These are phyloP conservation scores for Periphyllus acericola DNA, from an alignment of 2,888 invertebrate genomes.

Conservation along the genomic window DNA sequence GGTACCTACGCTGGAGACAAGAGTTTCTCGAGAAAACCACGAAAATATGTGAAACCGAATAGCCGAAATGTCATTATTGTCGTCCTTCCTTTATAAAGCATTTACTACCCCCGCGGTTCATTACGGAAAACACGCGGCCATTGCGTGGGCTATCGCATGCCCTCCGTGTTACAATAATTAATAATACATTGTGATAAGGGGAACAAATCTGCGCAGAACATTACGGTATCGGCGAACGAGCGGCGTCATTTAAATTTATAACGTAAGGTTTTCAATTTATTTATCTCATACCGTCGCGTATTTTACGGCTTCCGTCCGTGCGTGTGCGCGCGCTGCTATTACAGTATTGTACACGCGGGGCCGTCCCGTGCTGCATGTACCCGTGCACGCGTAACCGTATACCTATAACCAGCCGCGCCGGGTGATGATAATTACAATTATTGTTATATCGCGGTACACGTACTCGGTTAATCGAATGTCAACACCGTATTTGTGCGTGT, in stretches of 20 bases:
- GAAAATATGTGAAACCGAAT: no score
- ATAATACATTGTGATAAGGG: no score
- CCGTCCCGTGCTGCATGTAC: no score
- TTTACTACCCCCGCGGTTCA: no score
- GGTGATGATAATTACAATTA: neutral
- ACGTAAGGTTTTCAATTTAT: neutral
- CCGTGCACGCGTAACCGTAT: neutral
- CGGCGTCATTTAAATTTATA: slow-evolving; percentile 1
- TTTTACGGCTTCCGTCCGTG: neutral
- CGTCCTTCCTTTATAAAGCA: no score
- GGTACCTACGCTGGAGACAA: no score
- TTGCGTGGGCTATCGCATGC: neutral
- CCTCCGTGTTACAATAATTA: neutral
- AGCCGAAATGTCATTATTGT: no score
- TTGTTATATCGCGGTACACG: neutral
- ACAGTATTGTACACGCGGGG: neutral
- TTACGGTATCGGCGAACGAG: neutral
- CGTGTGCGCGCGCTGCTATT: no score
- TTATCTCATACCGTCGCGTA: neutral
- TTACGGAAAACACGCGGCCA: neutral
- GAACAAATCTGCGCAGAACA: neutral
- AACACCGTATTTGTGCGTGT: neutral
- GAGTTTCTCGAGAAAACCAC: no score
- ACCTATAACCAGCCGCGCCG: neutral
- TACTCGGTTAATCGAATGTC: slow-evolving; percentile 8